Evolutionary conservation across 2,797 vertebrate genomes (phyloP).

Genomic region (Chloroceryle amazona): DNA sequence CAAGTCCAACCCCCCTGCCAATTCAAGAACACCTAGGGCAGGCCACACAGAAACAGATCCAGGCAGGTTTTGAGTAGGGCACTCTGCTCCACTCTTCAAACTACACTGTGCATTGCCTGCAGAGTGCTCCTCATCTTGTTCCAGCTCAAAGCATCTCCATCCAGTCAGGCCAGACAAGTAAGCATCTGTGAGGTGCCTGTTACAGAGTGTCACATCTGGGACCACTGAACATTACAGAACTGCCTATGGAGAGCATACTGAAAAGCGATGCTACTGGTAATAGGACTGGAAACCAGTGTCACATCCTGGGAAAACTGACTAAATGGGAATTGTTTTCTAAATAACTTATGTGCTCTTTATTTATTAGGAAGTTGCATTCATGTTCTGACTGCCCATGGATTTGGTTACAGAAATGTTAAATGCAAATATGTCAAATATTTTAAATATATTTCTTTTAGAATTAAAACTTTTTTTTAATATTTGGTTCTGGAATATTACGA

Average conservation of each 20-base stretch:
- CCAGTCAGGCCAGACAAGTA: neutral
- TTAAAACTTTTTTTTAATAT: neutral
- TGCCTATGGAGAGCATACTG: neutral
- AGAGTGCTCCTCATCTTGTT: neutral
- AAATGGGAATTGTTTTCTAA: neutral
- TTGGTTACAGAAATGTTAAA: neutral
- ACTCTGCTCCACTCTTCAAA: neutral
- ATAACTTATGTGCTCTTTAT: neutral
- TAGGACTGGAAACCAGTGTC: neutral
- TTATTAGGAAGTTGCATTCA: neutral
- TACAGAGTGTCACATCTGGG: neutral
- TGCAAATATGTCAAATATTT: neutral
- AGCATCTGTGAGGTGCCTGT: neutral
- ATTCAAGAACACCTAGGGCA: too few species aligned
- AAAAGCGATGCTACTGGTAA: fast-evolving
- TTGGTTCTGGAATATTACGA: neutral
- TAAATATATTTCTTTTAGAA: too few species aligned
- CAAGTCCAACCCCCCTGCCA: too few species aligned
- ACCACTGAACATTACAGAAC: neutral
- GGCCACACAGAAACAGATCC: too few species aligned
- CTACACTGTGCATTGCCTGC: fast-evolving
- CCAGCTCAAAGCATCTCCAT: neutral
- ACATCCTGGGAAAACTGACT: neutral
- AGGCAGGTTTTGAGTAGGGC: neutral
- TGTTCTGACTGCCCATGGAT: neutral